Base-by-base conservation (phyloP, 1,140 invertebrate species). In the Oncopeltus fasciatus region DNA sequence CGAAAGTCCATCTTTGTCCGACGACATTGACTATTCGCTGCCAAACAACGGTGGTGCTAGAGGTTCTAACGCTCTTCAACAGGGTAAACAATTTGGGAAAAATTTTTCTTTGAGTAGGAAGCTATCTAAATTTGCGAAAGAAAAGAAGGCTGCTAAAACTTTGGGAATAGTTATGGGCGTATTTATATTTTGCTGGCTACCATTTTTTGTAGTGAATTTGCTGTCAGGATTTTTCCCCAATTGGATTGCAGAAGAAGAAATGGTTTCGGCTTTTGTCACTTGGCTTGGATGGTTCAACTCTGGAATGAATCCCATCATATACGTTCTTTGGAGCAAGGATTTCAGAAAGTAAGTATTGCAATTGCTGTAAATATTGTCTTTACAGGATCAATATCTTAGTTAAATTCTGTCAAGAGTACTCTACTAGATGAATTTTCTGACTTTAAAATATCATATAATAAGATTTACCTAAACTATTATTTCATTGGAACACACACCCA, bases 201-300 rank as follows among this genome's bases (percentile, higher is more conserved):
- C 96, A 33, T 99, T 99, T 76, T 99, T 99, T 74, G 90, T 97
- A 47, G 88, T 97, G 60, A 98, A 98, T 74, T 79, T 94, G 62
- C 73, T 95, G 67, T 89, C 89, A 9, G 94, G 92, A 0, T 86
- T 96, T 69, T 96, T 93, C 74, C 80, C 84, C 28, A 80, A 85
- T 65, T 95, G 91, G 73, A 88, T 93, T 62, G 82, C 84, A 72
- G 84, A 95, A 62, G 89, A 91, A 68, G 87, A 95, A 69, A 82
- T 94, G 46, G 86, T 97, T 2, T 90, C 90, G 63, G 89, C 90
- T 14, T 83, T 97, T 26, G 90, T 98, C 38, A 97, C 93, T 33
- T 99, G 96, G 96, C 82, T 98, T 2, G 96, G 96, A 51, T 99
- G 97, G 90, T 90, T 98, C 69, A 99, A 99, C 76, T 98, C 94